phyloP scores from a whole-genome alignment of 1,140 invertebrate genomes.

The Pseudomyrmex cubaensis region DNA sequence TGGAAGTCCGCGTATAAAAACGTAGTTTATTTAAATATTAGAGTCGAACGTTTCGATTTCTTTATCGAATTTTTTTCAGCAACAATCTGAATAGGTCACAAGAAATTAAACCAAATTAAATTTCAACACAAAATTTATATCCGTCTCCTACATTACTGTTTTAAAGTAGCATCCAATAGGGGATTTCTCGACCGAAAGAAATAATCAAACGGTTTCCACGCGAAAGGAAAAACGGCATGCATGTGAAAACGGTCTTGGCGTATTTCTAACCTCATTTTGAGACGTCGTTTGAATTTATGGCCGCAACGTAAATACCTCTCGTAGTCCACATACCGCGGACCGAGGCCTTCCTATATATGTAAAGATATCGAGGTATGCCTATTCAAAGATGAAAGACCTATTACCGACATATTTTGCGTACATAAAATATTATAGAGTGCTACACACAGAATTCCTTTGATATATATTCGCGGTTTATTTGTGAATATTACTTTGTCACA shows the following conservation, averaged over 20 bases:
- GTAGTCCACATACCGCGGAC: conserved; percentile 66
- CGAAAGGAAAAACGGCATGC: conserved; percentile 49
- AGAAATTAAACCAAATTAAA: no score
- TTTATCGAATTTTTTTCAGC: no score
- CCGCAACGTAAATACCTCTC: conserved; percentile 71
- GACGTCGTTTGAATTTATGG: conserved; percentile 73
- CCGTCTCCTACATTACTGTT: background rate
- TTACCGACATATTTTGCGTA: conserved; percentile 57
- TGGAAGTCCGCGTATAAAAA: no score
- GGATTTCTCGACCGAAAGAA: background rate
- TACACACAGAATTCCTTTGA: conserved; percentile 38
- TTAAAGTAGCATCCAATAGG: background rate
- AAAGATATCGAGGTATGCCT: conserved; percentile 68
- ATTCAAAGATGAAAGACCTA: conserved; percentile 73
- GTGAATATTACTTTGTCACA: conserved; percentile 1
- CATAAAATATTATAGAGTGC: conserved; percentile 47
- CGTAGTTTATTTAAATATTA: no score
- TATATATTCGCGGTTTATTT: conserved; percentile 22
- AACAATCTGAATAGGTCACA: no score
- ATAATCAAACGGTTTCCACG: conserved; percentile 14
- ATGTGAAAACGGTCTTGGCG: conserved; percentile 62
- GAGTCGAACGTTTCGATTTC: no score
- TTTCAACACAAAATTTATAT: no score
- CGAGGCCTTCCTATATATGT: conserved; percentile 55
- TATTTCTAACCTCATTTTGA: conserved; percentile 73